phyloP scores from a whole-genome alignment of 53 echinoderm and acorn worm genomes.

The Actinopyga echinites region DNA sequence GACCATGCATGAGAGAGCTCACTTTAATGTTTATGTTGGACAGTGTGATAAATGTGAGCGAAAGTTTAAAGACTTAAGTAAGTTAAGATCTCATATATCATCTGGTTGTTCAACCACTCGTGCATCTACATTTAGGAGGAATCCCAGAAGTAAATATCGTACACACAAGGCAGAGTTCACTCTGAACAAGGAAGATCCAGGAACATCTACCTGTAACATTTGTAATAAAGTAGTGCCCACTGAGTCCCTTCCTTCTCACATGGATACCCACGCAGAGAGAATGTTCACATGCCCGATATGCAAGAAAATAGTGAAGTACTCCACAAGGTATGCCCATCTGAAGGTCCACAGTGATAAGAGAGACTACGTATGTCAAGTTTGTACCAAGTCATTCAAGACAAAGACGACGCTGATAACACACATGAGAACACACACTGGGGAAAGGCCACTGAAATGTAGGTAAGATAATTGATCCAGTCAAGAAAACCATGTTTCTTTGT shows the following conservation, averaged over 20 bases:
- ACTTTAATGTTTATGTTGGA: not conserved
- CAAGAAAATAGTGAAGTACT: not conserved
- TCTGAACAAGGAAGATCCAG: not conserved
- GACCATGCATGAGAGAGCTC: slow-evolving; percentile 19
- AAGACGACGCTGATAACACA: slow-evolving; percentile 1
- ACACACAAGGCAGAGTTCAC: no score
- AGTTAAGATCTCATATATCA: not conserved
- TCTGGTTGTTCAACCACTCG: not conserved
- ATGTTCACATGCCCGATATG: slow-evolving; percentile 39
- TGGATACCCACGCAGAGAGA: not conserved
- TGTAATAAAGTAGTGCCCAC: not conserved
- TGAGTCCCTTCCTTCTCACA: not conserved
- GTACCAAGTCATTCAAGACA: slow-evolving; percentile 4
- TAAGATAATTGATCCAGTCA: not conserved
- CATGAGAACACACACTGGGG: slow-evolving; percentile 29
- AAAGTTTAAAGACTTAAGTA: not conserved
- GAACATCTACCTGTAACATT: not conserved
- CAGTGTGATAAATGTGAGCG: slow-evolving; percentile 11
- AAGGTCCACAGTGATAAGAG: slow-evolving; percentile 2
- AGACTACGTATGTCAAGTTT: not conserved
- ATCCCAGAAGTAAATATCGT: not conserved
- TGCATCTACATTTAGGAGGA: not conserved
- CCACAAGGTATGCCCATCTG: slow-evolving; percentile 13
- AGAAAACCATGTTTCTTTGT: no score
- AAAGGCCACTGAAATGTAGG: slow-evolving; percentile 9